Base-by-base conservation (phyloP, 30 jellyfish, hydroid and myxozoan genomes). In the Aurelia aurita complex sp. Pacific region DNA sequence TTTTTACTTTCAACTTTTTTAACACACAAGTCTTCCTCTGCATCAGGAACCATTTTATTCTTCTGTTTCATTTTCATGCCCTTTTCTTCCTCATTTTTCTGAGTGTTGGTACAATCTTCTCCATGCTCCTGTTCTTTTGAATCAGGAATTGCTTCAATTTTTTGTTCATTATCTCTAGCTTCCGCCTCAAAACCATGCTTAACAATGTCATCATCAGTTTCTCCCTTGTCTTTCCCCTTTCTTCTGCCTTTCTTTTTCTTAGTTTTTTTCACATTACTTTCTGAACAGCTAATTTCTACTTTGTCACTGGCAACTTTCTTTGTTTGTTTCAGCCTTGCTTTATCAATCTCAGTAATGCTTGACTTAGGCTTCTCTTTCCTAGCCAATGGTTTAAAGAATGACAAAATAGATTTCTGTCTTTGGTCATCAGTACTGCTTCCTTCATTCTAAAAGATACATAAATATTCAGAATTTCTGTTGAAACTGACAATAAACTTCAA, bases 311-410 rank as follows among this genome's bases (percentile, higher is more conserved):
- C 50, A 13, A 16, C 0, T 1, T 16, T 42, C 7, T 16, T 64
- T 16, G 15, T 10, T 32, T 46, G 78, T 23, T 64, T 9, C 19
- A 15, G 16, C 17, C 35, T 42, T 32, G 8, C 32, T 11, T 60
- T 52, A 32, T 69, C 79, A 23, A 17, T 69, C 79, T 51, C 23
- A 16, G 8, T 68, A 13, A 1, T 54, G 60, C 14, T 67, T 57
- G 57, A 64, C 36, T 61, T 50, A 35, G 4, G 71, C 3, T 29
- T 43, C 34, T 54, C 50, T n/a, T 73, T 68, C 9, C 64, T 40
- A 19, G 59, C 19, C 5, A 79, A 61, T 65, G 82, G 87, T 64
- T 84, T 84, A 69, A 84, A 84, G 75, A 84, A 84, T 11, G 93
- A 72, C 54, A 73, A 69, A 54, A 84, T 84, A 3, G 93, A 84